Conservation (phyloP, 1,140 invertebrate genomes). For the Drosophila ambigua region DNA sequence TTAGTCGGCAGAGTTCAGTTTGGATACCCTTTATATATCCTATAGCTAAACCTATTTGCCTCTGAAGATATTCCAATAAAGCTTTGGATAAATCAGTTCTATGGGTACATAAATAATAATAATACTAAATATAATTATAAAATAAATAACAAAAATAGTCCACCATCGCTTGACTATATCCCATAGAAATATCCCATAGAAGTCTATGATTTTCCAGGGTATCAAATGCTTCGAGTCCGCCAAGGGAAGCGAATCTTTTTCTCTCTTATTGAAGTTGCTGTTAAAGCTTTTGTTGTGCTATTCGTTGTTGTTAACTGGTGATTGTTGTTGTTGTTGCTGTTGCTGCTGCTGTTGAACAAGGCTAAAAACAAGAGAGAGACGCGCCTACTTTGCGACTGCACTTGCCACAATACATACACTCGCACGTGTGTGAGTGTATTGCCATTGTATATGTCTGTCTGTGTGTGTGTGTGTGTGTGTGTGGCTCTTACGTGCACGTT, state of each 20-base stretch:
- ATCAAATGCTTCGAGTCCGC: neutral
- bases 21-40: no score
- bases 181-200: no score
- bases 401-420: slow-evolving; percentile 37
- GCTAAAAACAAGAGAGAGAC: slow-evolving; percentile 61
- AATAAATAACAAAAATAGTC: no score
- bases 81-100: no score
- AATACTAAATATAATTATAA: no score
- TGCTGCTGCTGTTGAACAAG: slow-evolving; percentile 59
- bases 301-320: slow-evolving; percentile 32
- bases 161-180: no score
- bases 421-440: no score
- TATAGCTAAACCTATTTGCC: no score
- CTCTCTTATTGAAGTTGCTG: neutral
- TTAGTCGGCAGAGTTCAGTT: no score
- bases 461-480: slow-evolving; percentile 6
- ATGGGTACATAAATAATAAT: no score
- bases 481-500: neutral
- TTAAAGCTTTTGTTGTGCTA: slow-evolving; percentile 13
- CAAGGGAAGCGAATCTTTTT: neutral
- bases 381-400: slow-evolving; percentile 67
- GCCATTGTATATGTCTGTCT: neutral
- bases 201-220: no score
- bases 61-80: no score
- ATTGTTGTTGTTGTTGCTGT: slow-evolving; percentile 31